phyloP scores from a whole-genome alignment of 2,888 invertebrate species.

The Leucania comma region DNA sequence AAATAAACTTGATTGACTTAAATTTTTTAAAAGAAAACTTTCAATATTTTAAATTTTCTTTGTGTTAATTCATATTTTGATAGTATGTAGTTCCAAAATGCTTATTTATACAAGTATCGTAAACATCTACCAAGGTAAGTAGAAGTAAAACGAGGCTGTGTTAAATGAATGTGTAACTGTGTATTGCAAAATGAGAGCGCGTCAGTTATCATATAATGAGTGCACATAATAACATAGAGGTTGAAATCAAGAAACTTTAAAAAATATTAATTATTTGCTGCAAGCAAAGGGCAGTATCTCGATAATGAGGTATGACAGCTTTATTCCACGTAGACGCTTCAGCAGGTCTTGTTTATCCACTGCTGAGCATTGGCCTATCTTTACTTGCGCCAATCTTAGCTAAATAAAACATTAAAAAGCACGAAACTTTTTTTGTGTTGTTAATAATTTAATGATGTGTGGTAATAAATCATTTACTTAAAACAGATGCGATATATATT shows the following conservation, averaged over 20 bases:
- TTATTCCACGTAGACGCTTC: neutral
- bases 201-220: neutral
- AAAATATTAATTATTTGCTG: neutral
- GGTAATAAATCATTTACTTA: neutral
- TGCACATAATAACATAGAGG: neutral
- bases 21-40: neutral
- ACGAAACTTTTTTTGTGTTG: neutral
- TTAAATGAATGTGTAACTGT: neutral
- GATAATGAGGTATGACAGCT: neutral
- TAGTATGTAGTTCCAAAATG: neutral
- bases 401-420: neutral
- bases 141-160: neutral
- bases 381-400: neutral
- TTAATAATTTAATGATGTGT: neutral
- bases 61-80: neutral
- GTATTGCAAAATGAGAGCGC: neutral
- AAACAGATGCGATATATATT: neutral
- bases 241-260: neutral
- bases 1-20: neutral
- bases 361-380: neutral
- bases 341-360: neutral
- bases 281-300: neutral
- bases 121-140: conserved; percentile 1
- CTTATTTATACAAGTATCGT: neutral
- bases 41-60: neutral